Evolutionary conservation across 2,888 invertebrate genomes (phyloP), one percentile per base, ranked within the genome.

Genomic region (Bellardia pandia): DNA sequence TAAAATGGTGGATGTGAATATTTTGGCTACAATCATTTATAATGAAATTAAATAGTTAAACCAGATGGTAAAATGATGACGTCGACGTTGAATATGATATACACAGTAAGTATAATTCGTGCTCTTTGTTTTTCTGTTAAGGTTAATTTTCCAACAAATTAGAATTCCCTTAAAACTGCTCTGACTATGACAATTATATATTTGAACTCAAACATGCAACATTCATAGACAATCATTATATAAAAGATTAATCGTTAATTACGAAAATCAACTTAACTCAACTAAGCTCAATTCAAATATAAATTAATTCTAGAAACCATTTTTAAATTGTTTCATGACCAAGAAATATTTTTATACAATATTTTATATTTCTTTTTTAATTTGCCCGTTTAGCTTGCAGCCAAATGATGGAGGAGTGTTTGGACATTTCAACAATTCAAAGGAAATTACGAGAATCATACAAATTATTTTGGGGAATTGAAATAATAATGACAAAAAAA

Each of bases 241-340:
- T 69, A 69, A 82, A 76, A 45, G 82, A 71, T 83, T 83, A 76
- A 83, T 76, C 82, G 71, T 76, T 33, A 81, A 81, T 74, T 74
- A 81, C 58, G 58, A 40, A 69, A 69, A 42, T 79, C 60, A 71
- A 80, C 58, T 68, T 14, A 64, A 64, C 62, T 64, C n/a, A 71
- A 80, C 58, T 68, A 6, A 64, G 40, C 62, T 64, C n/a, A 72
- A 72, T 56, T 66, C 33, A 58, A 66, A 66, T 66, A 23, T 40
- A 81, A 72, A 37, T 14, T 30, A 74, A 66, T 81, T 74, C 16
- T 16, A 16, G 2, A 33, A 60, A 56, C 30, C 9, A 60, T 51
- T 62, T 71, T 68, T 71, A 71, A 71, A 62, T 64, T 40, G 33
- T 48, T 37, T 4, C 8, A 23, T 51, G 16, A 76, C 51, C 75